Conservation (phyloP, 2,113 vertebrate genomes). For the Ptyas mucosa region DNA sequence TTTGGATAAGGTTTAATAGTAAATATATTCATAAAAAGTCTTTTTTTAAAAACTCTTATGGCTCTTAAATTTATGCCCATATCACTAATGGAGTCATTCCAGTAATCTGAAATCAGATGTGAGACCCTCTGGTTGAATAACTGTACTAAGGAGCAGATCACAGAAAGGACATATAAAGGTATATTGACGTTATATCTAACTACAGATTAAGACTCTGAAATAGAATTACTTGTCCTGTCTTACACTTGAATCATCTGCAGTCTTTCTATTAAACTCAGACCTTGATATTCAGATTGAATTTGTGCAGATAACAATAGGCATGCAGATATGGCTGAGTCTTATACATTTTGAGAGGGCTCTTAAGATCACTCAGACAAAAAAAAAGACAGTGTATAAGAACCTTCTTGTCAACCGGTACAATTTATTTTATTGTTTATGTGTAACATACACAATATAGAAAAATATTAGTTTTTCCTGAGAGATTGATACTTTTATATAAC, state of each 20-base stretch:
- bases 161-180: neutral
- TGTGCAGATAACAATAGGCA: neutral
- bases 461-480: neutral
- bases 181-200: neutral
- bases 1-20: constrained; percentile 1
- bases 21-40: neutral
- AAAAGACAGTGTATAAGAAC: neutral
- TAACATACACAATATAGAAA: neutral
- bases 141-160: neutral
- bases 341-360: neutral
- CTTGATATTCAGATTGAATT: neutral
- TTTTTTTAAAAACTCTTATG: neutral
- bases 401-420: neutral
- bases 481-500: neutral
- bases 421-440: neutral
- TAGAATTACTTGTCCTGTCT: neutral
- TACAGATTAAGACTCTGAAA: neutral
- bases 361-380: neutral
- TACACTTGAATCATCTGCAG: neutral
- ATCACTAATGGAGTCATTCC: neutral
- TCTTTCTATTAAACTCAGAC: neutral
- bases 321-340: neutral
- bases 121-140: neutral
- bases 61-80: neutral
- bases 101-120: neutral